phyloP scores from a whole-genome alignment of 2,888 invertebrate species.

The Ferrisia virgata region DNA sequence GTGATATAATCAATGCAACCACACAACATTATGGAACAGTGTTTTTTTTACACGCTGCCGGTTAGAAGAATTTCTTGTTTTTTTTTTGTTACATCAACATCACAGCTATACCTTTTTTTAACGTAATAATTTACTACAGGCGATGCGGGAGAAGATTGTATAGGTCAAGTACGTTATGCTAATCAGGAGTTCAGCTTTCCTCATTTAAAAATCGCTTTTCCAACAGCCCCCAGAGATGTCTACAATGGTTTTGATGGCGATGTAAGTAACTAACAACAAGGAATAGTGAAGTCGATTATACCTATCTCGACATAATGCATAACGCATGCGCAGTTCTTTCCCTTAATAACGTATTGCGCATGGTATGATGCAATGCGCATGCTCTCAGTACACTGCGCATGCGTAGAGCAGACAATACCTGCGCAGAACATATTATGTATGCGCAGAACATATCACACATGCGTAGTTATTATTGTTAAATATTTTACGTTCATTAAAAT shows the following conservation, averaged over 20 bases:
- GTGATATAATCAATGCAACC: neutral
- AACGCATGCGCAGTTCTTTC: neutral
- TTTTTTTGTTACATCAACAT: too few relatives aligned
- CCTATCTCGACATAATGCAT: neutral
- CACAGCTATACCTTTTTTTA: too few relatives aligned
- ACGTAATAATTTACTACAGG: slow-evolving; percentile 54
- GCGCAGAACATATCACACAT: too few relatives aligned
- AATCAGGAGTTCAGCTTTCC: slow-evolving; percentile 62
- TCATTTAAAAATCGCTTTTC: slow-evolving; percentile 72
- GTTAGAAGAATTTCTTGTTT: neutral
- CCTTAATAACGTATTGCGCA: too few relatives aligned
- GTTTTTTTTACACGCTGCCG: neutral
- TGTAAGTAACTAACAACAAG: slow-evolving; percentile 54
- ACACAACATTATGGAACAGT: neutral
- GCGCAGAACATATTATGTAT: too few relatives aligned
- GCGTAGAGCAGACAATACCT: too few relatives aligned
- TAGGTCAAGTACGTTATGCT: slow-evolving; percentile 62
- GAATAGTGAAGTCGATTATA: neutral
- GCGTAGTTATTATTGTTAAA: too few relatives aligned
- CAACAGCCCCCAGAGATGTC: slow-evolving; percentile 72
- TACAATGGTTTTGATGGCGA: slow-evolving; percentile 65
- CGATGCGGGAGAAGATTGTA: slow-evolving; percentile 61
- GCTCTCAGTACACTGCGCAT: too few relatives aligned
- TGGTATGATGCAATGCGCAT: too few relatives aligned
- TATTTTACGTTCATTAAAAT: too few relatives aligned